phyloP scores from a whole-genome alignment of 2,113 vertebrate genomes.

The Malurus alboscapulatus region DNA sequence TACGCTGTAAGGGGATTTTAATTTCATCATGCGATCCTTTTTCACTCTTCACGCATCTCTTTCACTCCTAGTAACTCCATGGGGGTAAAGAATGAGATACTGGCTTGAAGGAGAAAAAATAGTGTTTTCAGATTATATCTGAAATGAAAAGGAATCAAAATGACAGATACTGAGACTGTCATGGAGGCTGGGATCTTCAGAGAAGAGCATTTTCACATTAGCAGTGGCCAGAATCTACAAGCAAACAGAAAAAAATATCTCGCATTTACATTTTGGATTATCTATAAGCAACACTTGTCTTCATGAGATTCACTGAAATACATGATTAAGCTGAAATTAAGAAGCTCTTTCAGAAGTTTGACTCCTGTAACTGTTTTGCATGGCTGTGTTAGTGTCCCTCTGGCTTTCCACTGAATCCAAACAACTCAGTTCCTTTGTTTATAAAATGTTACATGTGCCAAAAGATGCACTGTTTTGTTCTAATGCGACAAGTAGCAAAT shows the following conservation, averaged over 20 bases:
- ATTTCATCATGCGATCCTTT: background rate
- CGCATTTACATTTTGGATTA: constrained; percentile 1
- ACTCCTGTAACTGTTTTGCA: constrained; percentile 32
- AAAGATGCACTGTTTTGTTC: constrained; percentile 42
- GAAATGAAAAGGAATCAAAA: constrained; percentile 6
- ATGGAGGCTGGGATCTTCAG: background rate
- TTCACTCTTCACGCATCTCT: background rate
- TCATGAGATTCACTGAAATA: constrained; percentile 2
- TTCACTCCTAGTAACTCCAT: background rate
- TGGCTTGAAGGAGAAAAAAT: background rate
- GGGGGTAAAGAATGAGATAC: background rate
- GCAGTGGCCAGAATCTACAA: background rate
- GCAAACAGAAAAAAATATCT: background rate
- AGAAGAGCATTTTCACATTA: background rate
- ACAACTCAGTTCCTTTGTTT: constrained; percentile 53
- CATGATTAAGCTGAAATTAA: constrained; percentile 23
- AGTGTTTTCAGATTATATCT: background rate
- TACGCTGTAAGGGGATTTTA: background rate
- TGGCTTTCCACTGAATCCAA: constrained; percentile 30
- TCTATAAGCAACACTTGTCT: constrained; percentile 21
- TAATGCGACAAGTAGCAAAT: constrained; percentile 48
- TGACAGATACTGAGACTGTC: background rate
- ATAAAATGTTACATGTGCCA: constrained; percentile 37
- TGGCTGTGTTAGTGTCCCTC: constrained; percentile 25
- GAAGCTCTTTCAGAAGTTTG: constrained; percentile 31